phyloP scores from a whole-genome alignment of 1,140 invertebrate species.

The Hetaerina americana region DNA sequence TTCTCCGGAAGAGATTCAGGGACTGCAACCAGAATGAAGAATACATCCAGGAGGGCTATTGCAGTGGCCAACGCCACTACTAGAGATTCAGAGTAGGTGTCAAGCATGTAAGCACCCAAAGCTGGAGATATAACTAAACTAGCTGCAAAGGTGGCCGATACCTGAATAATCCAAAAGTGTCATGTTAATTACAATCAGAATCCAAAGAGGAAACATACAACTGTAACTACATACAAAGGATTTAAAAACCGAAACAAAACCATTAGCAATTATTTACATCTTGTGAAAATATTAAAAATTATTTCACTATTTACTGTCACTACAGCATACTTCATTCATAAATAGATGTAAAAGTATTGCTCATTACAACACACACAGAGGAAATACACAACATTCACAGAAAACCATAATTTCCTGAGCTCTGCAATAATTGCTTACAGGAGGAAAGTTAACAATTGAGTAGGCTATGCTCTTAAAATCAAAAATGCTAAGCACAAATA shows the following conservation, averaged over 20 bases:
- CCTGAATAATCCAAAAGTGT: constrained; percentile 38
- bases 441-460: no score
- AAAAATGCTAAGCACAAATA: no score
- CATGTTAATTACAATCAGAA: not conserved
- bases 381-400: no score
- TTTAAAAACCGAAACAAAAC: not conserved
- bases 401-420: no score
- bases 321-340: no score
- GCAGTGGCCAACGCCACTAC: constrained; percentile 94
- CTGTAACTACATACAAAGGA: not conserved
- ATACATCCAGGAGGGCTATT: constrained; percentile 88
- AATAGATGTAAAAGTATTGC: no score
- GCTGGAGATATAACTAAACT: constrained; percentile 96
- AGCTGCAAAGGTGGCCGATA: constrained; percentile 96
- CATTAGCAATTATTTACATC: no score
- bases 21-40: constrained; percentile 96
- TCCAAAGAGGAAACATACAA: not conserved
- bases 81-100: constrained; percentile 77
- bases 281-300: no score
- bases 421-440: no score
- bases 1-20: constrained; percentile 96
- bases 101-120: constrained; percentile 85
- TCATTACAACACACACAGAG: no score
- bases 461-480: no score
- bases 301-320: no score